Percentiles rank a stretch among this genome's conserved stretches.
phyloP scores from a whole-genome alignment of 1,140 invertebrate genomes.

The Trinorchestia longiramus region DNA sequence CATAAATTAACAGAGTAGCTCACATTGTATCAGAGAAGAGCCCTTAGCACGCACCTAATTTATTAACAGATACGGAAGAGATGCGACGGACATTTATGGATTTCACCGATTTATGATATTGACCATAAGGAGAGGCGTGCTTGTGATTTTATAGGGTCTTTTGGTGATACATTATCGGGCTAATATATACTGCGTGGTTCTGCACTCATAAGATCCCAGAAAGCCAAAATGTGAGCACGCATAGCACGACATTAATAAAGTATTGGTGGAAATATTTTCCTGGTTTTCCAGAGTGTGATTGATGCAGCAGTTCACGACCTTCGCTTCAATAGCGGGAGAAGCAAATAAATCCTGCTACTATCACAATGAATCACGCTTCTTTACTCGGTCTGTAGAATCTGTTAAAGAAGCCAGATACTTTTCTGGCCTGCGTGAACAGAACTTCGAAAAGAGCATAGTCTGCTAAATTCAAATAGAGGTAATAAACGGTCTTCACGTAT shows the following conservation, averaged over 20 bases:
- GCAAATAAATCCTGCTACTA: neutral
- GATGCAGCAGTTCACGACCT: slow-evolving; percentile 11
- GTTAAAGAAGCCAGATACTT: neutral
- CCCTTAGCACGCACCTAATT: slow-evolving; percentile 12
- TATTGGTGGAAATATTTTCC: slow-evolving; percentile 40
- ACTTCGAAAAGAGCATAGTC: neutral
- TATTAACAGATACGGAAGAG: slow-evolving; percentile 17
- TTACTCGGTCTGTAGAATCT: neutral
- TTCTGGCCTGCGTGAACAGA: neutral
- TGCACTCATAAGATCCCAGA: neutral
- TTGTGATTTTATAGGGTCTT: slow-evolving; percentile 39
- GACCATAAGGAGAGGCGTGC: slow-evolving; percentile 49
- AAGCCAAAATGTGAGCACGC: neutral
- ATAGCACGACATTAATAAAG: neutral
- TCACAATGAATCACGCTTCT: slow-evolving; percentile 15
- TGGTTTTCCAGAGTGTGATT: slow-evolving; percentile 18
- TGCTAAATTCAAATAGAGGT: neutral
- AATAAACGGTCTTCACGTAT: neutral
- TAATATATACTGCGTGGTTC: slow-evolving; percentile 27
- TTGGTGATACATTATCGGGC: slow-evolving; percentile 43
- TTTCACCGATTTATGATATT: slow-evolving; percentile 48
- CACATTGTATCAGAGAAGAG: neutral
- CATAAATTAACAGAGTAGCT: neutral
- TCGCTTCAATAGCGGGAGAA: neutral
- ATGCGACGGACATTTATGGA: slow-evolving; percentile 48